Evolutionary conservation across 2,113 vertebrate genomes (phyloP), one percentile per base, ranked within the genome.

Genomic region (Nothocercus julius): DNA sequence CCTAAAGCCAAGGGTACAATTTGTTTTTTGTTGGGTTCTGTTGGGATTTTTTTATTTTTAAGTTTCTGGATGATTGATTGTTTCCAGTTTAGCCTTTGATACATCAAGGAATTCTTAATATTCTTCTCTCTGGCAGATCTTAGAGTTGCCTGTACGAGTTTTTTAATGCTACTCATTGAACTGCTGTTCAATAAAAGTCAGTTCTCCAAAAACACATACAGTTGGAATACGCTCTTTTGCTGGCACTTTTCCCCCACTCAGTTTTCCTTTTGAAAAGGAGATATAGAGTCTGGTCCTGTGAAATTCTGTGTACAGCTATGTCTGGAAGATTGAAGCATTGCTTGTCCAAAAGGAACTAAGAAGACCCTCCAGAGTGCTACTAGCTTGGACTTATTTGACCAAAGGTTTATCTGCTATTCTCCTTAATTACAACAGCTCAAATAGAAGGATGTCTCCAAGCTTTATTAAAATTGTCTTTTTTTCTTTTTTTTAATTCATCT

Each of bases 341-440:
- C 53, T 95, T 87, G 67, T 20, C 70, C 59, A 47, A 18, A 51
- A 93, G 36, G 34, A 93, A 30, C 30, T 83, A 45, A 67, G 47
- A 79, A 22, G 36, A 85, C 27, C 21, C 45, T 89, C 19, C 58
- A 68, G 85, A 68, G 36, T 69, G 47, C 82, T 92, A 67, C 18
- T 24, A 70, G 49, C 9, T 85, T 89, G 59, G 42, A 80, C 51
- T 90, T 68, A 83, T 92, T 68, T 77, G 89, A 92, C 51, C 59
- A 14, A 85, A 73, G 8, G 44, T 69, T 93, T 78, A 82, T 89
- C 67, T 79, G 69, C 34, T 90, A 3, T 73, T 63, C 49, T 92
- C 58, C 49, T 92, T 90, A 93, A 89, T 76, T 70, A 68, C 53
- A 78, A 30, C 30, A 91, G 59, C 42, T 95, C 87, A 85, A 44